Evolutionary conservation across 2,888 invertebrate genomes (phyloP).

Genomic region (Congeria kusceri): DNA sequence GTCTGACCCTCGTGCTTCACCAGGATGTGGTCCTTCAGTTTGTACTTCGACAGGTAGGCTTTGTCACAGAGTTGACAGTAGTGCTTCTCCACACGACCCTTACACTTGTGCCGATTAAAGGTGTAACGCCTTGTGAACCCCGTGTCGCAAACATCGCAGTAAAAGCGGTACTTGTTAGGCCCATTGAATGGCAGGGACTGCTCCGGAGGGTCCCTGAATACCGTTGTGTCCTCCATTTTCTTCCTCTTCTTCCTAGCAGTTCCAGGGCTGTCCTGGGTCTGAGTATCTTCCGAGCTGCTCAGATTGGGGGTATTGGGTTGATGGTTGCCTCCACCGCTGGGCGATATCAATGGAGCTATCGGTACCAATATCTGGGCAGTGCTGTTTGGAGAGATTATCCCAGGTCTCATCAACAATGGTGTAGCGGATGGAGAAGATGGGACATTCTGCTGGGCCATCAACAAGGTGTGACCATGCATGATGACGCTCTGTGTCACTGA

Average conservation of each 20-base stretch:
- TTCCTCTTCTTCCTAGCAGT: conserved; percentile 41
- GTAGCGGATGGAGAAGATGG: background rate
- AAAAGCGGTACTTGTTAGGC: conserved; percentile 59
- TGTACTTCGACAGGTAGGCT: conserved; percentile 63
- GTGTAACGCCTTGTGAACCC: conserved; percentile 60
- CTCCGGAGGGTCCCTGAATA: conserved; percentile 59
- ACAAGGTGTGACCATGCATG: background rate
- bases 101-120: conserved; percentile 59
- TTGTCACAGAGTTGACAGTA: conserved; percentile 63
- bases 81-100: conserved; percentile 63
- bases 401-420: conserved; percentile 5
- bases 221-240: conserved; percentile 54
- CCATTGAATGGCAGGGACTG: conserved; percentile 60
- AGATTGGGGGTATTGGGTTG: background rate
- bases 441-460: background rate
- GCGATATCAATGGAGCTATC: background rate
- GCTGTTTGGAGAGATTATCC: background rate
- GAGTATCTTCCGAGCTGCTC: background rate
- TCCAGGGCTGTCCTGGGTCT: background rate
- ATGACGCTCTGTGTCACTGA: background rate
- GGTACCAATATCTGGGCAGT: conserved; percentile 18
- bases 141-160: conserved; percentile 63
- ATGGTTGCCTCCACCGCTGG: background rate
- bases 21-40: conserved; percentile 60
- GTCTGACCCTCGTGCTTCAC: conserved; percentile 64